Evolutionary conservation across 2,888 invertebrate genomes (phyloP).

Genomic region (Coelogynopora nodosa): DNA sequence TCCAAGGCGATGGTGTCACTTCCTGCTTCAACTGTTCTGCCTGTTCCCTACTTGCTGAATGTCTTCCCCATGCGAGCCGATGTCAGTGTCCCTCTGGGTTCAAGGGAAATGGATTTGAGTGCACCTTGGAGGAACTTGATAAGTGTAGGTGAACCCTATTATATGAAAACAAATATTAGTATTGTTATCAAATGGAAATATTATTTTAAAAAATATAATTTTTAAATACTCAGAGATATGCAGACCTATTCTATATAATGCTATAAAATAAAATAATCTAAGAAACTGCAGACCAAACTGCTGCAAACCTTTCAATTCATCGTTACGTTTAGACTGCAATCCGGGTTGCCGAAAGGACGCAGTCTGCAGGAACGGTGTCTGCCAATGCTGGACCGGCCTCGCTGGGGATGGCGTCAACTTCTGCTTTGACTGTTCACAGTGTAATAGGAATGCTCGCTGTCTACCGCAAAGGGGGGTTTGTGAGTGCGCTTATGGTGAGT

Average conservation of each 20-base stretch:
- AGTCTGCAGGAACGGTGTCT: neutral
- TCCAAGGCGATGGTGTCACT: neutral
- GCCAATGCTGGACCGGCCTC: neutral
- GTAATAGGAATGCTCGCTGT: neutral
- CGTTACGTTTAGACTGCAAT: neutral
- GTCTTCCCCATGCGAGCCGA: neutral
- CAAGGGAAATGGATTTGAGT: neutral
- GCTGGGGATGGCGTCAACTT: neutral
- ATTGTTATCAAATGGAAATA: no score
- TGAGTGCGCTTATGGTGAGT: neutral
- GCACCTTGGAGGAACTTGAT: neutral
- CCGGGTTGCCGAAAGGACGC: neutral
- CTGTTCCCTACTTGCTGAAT: neutral
- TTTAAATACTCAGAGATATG: no score
- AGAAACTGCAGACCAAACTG: no score
- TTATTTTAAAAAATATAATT: no score
- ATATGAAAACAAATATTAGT: no score
- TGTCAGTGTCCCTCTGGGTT: neutral
- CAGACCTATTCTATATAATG: no score
- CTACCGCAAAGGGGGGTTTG: neutral
- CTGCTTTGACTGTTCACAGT: conserved; percentile 6
- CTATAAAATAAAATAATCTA: no score
- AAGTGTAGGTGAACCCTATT: no score
- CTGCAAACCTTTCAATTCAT: no score
- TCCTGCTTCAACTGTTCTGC: neutral